Conservation (phyloP, 1,140 invertebrate species). For the Globodera rostochiensis region DNA sequence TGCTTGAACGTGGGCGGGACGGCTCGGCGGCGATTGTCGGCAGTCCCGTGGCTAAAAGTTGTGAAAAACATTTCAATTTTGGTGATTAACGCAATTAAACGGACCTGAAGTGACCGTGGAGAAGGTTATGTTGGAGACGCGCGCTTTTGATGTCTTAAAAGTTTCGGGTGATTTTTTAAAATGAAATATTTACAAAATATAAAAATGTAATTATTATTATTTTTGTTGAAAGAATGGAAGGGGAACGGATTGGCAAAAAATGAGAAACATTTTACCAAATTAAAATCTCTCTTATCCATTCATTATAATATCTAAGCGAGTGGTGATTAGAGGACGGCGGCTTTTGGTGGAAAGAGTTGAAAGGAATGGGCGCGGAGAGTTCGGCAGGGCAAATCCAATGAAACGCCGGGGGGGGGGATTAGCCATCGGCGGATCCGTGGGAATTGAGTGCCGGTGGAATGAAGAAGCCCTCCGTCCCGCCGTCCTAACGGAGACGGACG, state of each 20-base stretch:
- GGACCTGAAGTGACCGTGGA: conserved; percentile 57
- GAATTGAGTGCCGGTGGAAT: no score
- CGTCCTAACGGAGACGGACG: no score
- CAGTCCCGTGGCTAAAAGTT: conserved; percentile 52
- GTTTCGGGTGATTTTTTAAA: conserved; percentile 1
- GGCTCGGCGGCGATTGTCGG: conserved; percentile 64
- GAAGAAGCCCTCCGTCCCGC: no score
- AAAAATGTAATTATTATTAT: neutral
- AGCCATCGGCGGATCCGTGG: no score
- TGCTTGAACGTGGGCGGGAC: conserved; percentile 59
- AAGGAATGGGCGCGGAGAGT: no score
- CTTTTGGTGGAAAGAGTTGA: no score
- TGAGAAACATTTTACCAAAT: neutral
- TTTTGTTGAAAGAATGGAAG: neutral
- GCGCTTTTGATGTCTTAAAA: conserved; percentile 62
- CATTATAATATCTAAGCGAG: no score
- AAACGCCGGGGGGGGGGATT: no score
- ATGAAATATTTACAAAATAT: neutral
- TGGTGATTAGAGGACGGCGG: no score
- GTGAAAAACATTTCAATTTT: conserved; percentile 24
- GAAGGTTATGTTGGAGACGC: conserved; percentile 64
- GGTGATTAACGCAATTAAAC: conserved; percentile 45
- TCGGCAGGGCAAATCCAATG: no score
- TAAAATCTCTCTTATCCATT: no score
- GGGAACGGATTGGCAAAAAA: neutral